These are phyloP conservation scores for Zelostemma sp. DNA, from an alignment of 1,140 invertebrate genomes.

Conservation along the genomic window DNA sequence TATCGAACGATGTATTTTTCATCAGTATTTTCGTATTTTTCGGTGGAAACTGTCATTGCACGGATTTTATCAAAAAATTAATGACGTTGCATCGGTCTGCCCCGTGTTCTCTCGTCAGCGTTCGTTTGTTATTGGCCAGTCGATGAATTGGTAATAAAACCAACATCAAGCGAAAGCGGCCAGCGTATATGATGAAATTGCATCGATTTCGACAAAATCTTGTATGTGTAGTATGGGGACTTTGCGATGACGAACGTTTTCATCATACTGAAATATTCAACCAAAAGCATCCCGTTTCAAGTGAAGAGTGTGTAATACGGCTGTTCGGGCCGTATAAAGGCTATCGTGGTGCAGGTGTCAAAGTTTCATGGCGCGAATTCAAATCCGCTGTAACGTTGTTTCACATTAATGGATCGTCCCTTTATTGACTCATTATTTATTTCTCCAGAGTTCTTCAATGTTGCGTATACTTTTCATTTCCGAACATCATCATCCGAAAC, in stretches of 20 bases:
- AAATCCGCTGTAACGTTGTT: constrained; percentile 33
- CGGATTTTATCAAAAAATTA: constrained; percentile 36
- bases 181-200: constrained; percentile 50
- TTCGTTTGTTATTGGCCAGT: constrained; percentile 46
- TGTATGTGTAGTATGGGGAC: constrained; percentile 23
- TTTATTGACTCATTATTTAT: constrained; percentile 40
- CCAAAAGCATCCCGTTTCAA: background rate
- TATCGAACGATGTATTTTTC: background rate
- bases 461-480: too few relatives aligned
- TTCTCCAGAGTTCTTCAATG: constrained; percentile 15
- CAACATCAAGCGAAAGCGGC: constrained; percentile 40
- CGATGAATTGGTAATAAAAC: constrained; percentile 57
- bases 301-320: background rate
- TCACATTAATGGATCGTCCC: constrained; percentile 25
- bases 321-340: constrained; percentile 22
- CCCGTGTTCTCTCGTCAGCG: constrained; percentile 29
- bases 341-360: constrained; percentile 38
- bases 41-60: constrained; percentile 14
- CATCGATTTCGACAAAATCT: constrained; percentile 49
- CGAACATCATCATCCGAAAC: too few relatives aligned
- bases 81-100: constrained; percentile 42
- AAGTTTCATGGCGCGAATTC: constrained; percentile 44
- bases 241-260: constrained; percentile 49
- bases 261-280: constrained; percentile 50
- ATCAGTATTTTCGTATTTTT: constrained; percentile 9